Evolutionary conservation across 1,140 invertebrate species (phyloP), one percentile per base, ranked within the genome.

Genomic region (Whitmania pigra): DNA sequence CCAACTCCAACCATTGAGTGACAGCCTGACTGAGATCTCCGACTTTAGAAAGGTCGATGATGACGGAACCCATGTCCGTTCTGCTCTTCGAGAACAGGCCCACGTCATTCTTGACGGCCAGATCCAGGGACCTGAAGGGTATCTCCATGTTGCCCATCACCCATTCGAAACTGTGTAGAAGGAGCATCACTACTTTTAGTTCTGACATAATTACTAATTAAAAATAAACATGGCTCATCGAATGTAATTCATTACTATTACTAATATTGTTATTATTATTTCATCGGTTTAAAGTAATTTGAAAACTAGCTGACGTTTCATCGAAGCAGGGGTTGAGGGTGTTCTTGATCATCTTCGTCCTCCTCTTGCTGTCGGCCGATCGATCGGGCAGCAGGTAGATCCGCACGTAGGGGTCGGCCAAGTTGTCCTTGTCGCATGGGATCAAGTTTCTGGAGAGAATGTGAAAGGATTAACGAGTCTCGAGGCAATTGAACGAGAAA

Each of bases 341-440:
- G 78, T 95, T 91, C 79, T 93, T 82, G 31, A 78, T 76, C 9
- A 82, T 88, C 76, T 87, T 86, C 18, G 93, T 96, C 83, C 95
- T 96, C 43, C 91, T 86, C 82, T 96, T 96, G 69, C 25, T 70
- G 0, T 88, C 49, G 11, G 57, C 92, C 29, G 88, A 77, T 49
- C 78, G 78, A 74, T 93, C 93, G 0, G 93, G 93, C 53, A 95
- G 82, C 53, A 97, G 84, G 80, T 96, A 94, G 25, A 96, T 81
- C 79, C 94, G 94, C 0, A 96, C 92, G 80, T 96, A 96, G 0
- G 93, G 93, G 84, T 97, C 93, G 0, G 93, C 92, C 76, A 94
- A 88, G 79, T 92, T 91, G 69, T 86, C 87, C 22, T 89, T 88
- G 82, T 94, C 92, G 76, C 90, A 91, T 27, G 92, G 80, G 7